A percentile compares a stretch with the other conserved stretches of the same genome.
These are phyloP conservation scores for Rhinella marina DNA, from an alignment of 2,797 vertebrate species.

Conservation along the genomic window DNA sequence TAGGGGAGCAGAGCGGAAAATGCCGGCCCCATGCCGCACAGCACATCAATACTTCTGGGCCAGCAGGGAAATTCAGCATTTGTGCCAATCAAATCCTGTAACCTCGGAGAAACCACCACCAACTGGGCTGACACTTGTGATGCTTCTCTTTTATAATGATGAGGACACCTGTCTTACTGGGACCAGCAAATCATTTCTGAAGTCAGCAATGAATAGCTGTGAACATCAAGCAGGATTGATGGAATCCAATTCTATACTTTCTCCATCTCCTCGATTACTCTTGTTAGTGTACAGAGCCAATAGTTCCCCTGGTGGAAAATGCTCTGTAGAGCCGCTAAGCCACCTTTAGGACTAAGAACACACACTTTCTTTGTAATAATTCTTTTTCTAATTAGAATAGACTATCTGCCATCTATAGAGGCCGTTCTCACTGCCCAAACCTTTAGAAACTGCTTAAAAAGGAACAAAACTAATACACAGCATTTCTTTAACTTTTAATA, in stretches of 20 bases:
- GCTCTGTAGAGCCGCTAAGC: conserved; percentile 38
- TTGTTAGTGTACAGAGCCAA: conserved; percentile 37
- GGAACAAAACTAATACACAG: too few species aligned
- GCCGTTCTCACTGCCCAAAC: too few species aligned
- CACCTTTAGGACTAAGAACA: conserved; percentile 11
- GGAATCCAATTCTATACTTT: conserved; percentile 44
- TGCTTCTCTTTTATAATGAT: conserved; percentile 53
- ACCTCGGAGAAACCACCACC: conserved; percentile 46
- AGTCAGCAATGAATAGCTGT: conserved; percentile 43
- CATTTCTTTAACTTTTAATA: too few species aligned
- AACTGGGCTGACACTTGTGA: conserved; percentile 45
- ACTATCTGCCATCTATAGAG: too few species aligned
- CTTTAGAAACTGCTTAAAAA: too few species aligned
- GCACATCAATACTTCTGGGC: conserved; percentile 41
- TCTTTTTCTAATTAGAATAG: too few species aligned
- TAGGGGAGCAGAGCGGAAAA: conserved; percentile 7
- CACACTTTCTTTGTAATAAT: too few species aligned
- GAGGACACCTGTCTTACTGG: conserved; percentile 52
- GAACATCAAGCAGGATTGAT: conserved; percentile 55
- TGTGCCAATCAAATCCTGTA: conserved; percentile 55
- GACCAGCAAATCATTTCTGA: conserved; percentile 51
- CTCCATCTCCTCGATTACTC: conserved; percentile 41
- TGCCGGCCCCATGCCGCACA: conserved; percentile 38
- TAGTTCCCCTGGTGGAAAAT: conserved; percentile 6
- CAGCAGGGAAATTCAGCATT: conserved; percentile 55